Conservation (phyloP, 2,888 invertebrate species). For the Eudemis profundana region DNA sequence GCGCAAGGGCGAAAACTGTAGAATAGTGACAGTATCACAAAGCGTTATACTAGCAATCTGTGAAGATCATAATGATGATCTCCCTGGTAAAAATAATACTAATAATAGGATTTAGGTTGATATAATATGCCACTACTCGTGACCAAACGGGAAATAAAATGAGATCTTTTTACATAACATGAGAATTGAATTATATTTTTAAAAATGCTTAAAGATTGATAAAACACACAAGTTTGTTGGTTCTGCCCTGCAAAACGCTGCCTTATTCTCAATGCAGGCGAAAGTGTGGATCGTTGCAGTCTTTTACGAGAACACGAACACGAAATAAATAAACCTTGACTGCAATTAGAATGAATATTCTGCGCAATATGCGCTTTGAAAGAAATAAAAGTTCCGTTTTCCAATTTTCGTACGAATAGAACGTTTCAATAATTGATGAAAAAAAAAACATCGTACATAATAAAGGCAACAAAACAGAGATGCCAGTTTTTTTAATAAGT, state of each 20-base stretch:
- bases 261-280: constrained; percentile 20
- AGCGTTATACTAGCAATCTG: too few relatives aligned
- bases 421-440: neutral
- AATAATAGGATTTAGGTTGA: too few relatives aligned
- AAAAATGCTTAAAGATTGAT: neutral
- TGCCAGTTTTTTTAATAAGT: neutral
- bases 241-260: constrained; percentile 13
- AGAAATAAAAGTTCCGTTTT: neutral
- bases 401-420: neutral
- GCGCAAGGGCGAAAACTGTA: too few relatives aligned
- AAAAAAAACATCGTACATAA: constrained; percentile 1
- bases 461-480: neutral
- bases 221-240: constrained; percentile 23
- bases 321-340: constrained; percentile 25
- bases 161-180: neutral
- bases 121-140: neutral
- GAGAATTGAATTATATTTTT: constrained; percentile 2
- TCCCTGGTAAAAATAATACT: too few relatives aligned
- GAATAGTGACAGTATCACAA: too few relatives aligned
- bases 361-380: constrained; percentile 11
- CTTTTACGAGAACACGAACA: constrained; percentile 10
- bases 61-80: too few relatives aligned
- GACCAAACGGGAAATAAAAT: neutral
- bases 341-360: constrained; percentile 24
- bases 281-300: constrained; percentile 18